Percentiles rank a stretch among this genome's conserved stretches.
Conservation (phyloP, 2,797 vertebrate species). For the Acrossocheilus fasciatus region DNA sequence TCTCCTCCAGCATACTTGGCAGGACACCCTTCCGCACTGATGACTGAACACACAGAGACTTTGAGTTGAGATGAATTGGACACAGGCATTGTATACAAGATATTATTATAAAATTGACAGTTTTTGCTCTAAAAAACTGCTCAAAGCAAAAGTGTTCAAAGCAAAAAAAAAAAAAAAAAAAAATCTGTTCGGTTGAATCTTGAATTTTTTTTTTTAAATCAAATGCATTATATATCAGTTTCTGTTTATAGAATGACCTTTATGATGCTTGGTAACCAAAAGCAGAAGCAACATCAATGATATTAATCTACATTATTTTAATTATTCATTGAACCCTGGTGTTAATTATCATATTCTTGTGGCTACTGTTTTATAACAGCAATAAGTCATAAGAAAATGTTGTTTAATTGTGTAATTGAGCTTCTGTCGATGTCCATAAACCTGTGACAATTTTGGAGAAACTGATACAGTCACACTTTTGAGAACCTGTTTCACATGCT, state of each 20-base stretch:
- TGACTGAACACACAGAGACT: slow-evolving; percentile 72
- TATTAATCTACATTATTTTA: not conserved
- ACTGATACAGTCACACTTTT: not conserved
- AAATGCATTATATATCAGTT: not conserved
- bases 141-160: not conserved
- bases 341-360: not conserved
- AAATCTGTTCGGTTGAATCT: not conserved
- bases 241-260: not conserved
- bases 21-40: slow-evolving; percentile 92
- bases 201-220: not conserved
- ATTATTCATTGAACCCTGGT: not conserved
- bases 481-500: not conserved
- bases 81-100: not conserved
- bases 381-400: not conserved
- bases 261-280: not conserved
- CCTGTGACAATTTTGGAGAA: not conserved
- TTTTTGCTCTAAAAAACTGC: not conserved
- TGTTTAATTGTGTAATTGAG: not conserved
- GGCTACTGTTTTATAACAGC: not conserved
- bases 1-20: slow-evolving; percentile 96
- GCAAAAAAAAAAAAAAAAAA: no score
- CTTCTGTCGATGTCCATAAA: not conserved
- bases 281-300: not conserved
- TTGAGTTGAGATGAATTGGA: slow-evolving; percentile 19
- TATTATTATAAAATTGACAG: not conserved